Evolutionary conservation across 2,113 vertebrate species (phyloP), one percentile per base, ranked within the genome.

Genomic region (Panthera tigris): DNA sequence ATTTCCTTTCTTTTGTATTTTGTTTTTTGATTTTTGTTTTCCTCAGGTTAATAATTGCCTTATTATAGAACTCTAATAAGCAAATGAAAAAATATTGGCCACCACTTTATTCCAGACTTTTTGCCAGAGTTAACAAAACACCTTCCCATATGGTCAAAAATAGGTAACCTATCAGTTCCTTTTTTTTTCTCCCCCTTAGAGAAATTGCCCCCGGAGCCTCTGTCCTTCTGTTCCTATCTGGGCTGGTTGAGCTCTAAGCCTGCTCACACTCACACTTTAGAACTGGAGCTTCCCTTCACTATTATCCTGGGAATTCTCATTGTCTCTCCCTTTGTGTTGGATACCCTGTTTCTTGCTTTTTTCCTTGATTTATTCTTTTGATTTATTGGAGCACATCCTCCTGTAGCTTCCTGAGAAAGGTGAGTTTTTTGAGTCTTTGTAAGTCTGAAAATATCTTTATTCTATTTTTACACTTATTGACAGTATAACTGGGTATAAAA

Each of bases 321-420:
- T 61, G 50, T 29, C 16, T 68, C 48, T 88, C 50, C 10, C 18
- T 97, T 33, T 85, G 12, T 89, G 33, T 80, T 41, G 31, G 29
- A 39, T 15, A 19, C 45, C 29, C 14, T 31, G 10, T 61, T 85
- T 89, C n/a, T 81, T 79, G 27, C 78, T 76, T 87, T 89, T 79
- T 68, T 16, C 6, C 36, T 55, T 95, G 90, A 65, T 93, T 78
- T 97, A 48, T 57, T 86, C 48, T 94, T 92, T 79, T 79, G 27
- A 57, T 84, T 89, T 94, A 91, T 57, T 74, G 41, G 41, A 80
- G 23, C 19, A 73, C 65, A 52, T 84, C 55, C 21, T 89, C 36
- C 69, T 80, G 8, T 97, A 95, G 80, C 48, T 92, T 95, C 31
- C 89, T 74, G 78, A 80, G 71, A 91, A 79, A 93, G 71, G 48